Evolutionary conservation across 1,140 invertebrate genomes (phyloP).

Genomic region (Rhizoglyphus robini): DNA sequence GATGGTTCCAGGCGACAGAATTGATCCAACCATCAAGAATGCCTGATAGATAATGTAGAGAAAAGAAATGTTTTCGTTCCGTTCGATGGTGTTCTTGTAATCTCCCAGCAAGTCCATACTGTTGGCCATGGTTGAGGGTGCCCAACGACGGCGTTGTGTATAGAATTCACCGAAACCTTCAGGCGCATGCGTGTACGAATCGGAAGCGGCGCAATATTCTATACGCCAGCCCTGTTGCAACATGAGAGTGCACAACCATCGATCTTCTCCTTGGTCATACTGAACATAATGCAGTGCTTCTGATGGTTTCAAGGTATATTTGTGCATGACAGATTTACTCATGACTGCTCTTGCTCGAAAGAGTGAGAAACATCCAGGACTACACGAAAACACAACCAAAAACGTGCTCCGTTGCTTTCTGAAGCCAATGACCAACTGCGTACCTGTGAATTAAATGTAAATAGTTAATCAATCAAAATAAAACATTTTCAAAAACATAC

Average conservation of each 20-base stretch:
- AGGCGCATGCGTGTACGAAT: too few relatives aligned
- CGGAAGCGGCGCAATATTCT: too few relatives aligned
- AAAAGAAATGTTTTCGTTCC: slow-evolving; percentile 45
- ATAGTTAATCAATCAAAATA: too few relatives aligned
- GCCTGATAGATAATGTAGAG: slow-evolving; percentile 42
- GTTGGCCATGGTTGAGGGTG: too few relatives aligned
- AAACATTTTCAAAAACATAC: too few relatives aligned
- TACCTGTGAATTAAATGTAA: too few relatives aligned
- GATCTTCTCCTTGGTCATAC: slow-evolving; percentile 51
- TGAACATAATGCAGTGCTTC: too few relatives aligned
- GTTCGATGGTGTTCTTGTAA: slow-evolving; percentile 38
- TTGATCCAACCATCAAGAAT: slow-evolving; percentile 40
- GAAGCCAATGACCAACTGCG: slow-evolving; percentile 98
- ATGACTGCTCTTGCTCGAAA: slow-evolving; percentile 43
- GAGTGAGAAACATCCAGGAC: slow-evolving; percentile 94
- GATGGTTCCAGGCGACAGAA: slow-evolving; percentile 48
- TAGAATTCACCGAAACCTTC: slow-evolving; percentile 48
- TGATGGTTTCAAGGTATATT: slow-evolving; percentile 42
- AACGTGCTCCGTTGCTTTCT: too few relatives aligned
- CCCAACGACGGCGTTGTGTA: slow-evolving; percentile 48
- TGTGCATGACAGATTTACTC: slow-evolving; percentile 47
- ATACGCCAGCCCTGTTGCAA: slow-evolving; percentile 52
- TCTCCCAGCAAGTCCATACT: slow-evolving; percentile 44
- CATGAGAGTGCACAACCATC: slow-evolving; percentile 49
- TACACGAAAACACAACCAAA: slow-evolving; percentile 91